A percentile compares a stretch with the other conserved stretches of the same genome.
phyloP scores from a whole-genome alignment of 2,888 invertebrate species.

The Dysmachus trigonus region DNA sequence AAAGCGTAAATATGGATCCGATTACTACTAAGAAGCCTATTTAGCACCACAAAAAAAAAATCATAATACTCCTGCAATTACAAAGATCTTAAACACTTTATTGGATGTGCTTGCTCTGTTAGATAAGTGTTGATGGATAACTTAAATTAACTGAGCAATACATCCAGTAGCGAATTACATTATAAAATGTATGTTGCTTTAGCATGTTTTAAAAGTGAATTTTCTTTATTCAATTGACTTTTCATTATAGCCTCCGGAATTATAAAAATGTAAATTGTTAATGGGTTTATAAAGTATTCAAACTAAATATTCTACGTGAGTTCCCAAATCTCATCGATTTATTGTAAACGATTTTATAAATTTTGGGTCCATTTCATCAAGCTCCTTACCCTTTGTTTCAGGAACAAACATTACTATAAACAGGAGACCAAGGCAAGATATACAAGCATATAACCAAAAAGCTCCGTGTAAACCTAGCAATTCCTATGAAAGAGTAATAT shows the following conservation, averaged over 20 bases:
- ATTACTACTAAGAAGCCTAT: background rate
- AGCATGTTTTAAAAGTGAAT: background rate
- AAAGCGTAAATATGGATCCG: background rate
- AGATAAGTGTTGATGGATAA: background rate
- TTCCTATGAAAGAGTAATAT: conserved; percentile 58
- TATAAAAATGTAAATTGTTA: background rate
- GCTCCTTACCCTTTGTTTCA: conserved; percentile 88
- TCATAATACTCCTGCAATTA: background rate
- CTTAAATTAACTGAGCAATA: background rate
- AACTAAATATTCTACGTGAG: conserved; percentile 53
- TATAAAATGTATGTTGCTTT: background rate
- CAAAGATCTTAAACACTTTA: background rate
- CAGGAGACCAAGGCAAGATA: conserved; percentile 82
- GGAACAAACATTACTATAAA: conserved; percentile 89
- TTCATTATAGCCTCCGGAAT: background rate
- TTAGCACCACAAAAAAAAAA: background rate
- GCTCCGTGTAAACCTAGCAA: conserved; percentile 81
- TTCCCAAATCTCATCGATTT: conserved; percentile 64
- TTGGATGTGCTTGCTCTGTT: background rate
- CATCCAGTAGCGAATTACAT: background rate
- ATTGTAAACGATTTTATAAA: conserved; percentile 69
- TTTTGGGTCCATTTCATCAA: conserved; percentile 86
- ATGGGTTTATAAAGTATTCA: conserved; percentile 45
- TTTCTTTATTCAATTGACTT: background rate
- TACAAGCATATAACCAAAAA: conserved; percentile 87